phyloP scores from a whole-genome alignment of 2,797 vertebrate genomes.

The Phrynocephalus forsythii region DNA sequence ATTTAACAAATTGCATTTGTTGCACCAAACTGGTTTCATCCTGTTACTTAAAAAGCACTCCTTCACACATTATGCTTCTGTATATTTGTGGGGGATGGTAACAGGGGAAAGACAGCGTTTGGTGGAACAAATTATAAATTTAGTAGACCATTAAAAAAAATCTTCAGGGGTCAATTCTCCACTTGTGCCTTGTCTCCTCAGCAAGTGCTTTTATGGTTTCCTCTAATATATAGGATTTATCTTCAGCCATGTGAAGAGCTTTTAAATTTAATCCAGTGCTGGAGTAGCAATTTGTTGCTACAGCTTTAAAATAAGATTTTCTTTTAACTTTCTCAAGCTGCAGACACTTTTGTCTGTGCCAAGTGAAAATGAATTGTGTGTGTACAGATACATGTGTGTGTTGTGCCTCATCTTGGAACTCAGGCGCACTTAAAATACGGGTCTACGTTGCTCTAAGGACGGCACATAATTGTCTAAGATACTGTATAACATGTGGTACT shows the following conservation, averaged over 20 bases:
- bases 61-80: conserved; percentile 32
- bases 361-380: conserved; percentile 50
- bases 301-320: conserved; percentile 70
- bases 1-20: conserved; percentile 10
- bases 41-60: conserved; percentile 43
- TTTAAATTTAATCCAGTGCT: conserved; percentile 76
- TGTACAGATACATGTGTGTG: conserved; percentile 37
- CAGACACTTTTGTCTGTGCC: conserved; percentile 62
- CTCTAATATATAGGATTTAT: conserved; percentile 78
- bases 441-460: conserved; percentile 31
- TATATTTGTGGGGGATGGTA: neutral
- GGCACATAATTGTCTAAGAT: conserved; percentile 28
- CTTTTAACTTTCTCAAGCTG: conserved; percentile 68
- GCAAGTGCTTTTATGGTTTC: conserved; percentile 76
- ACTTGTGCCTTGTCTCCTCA: conserved; percentile 77
- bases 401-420: conserved; percentile 39
- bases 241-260: conserved; percentile 76
- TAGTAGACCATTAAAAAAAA: conserved; percentile 67
- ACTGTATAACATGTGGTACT: conserved; percentile 37
- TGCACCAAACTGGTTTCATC: conserved; percentile 53
- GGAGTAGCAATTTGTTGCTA: conserved; percentile 77
- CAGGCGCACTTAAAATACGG: conserved; percentile 40
- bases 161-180: conserved; percentile 78
- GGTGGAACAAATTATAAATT: conserved; percentile 75
- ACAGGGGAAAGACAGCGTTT: neutral